Conservation (phyloP, 2,797 vertebrate species). For the Taeniopygia guttata region DNA sequence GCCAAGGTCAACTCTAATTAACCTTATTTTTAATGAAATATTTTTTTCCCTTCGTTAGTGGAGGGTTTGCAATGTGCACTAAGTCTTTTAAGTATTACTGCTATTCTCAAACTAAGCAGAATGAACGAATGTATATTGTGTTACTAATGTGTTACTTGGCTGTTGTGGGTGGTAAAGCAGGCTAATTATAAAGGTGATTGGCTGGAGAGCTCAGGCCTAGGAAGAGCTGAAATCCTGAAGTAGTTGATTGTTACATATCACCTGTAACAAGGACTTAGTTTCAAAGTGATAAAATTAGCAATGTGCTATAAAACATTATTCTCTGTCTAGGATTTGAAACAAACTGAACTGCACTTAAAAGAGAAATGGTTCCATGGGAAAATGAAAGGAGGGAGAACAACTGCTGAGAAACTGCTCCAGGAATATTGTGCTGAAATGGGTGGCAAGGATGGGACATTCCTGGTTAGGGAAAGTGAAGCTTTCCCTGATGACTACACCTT, state of each 20-base stretch:
- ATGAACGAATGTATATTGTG: neutral
- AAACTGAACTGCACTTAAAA: constrained; percentile 80
- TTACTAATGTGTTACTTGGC: neutral
- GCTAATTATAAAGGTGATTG: neutral
- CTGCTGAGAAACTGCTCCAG: constrained; percentile 87
- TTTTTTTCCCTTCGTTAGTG: neutral
- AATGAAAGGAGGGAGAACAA: constrained; percentile 84
- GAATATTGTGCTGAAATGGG: constrained; percentile 88
- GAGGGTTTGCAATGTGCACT: neutral
- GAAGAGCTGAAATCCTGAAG: neutral
- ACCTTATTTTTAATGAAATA: neutral
- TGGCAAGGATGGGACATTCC: constrained; percentile 88
- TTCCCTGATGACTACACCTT: constrained; percentile 85
- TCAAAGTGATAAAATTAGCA: neutral
- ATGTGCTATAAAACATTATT: neutral
- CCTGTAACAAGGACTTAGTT: neutral
- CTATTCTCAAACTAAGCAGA: neutral
- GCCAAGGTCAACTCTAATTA: neutral
- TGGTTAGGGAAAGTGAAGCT: constrained; percentile 90
- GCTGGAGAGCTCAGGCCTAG: neutral
- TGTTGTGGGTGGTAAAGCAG: neutral
- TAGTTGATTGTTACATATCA: neutral
- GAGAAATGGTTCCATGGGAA: constrained; percentile 94
- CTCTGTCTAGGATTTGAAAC: constrained; percentile 64
- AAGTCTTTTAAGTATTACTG: neutral